Base-by-base conservation (phyloP, 2,797 vertebrate genomes). In the Prunella strophiata region DNA sequence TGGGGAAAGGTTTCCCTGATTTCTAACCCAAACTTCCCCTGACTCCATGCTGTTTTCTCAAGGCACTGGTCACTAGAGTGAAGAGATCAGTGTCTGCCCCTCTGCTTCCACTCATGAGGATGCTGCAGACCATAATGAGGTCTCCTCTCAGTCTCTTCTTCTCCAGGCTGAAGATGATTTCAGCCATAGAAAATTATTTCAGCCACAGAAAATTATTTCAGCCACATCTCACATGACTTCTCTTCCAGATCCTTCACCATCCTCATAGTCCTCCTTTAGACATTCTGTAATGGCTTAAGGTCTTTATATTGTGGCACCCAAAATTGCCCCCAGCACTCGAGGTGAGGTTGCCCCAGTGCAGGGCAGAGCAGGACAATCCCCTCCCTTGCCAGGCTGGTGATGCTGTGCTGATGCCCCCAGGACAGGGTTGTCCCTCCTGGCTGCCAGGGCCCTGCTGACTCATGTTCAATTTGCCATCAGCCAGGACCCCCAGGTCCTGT, bases 391-490 rank as follows among this genome's bases (percentile, higher is more conserved):
- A 0, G 0, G 19, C 18, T 68, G 70, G 4, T 0, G 0, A 6
- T 55, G 32, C 19, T 62, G 32, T 20, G 5, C 32, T 51, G 63
- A n/a, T 83, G 13, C 9, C 7, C 5, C 11, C 20, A 38, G 43
- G 32, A 76, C 23, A 50, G 3, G 2, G 11, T 0, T 50, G 59
- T 1, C 23, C 5, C 42, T 59, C 23, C 20, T 30, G 78, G 27
- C 57, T 82, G 30, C 32, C 50, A 57, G 23, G 36, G 19, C 23
- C 6, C 32, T 70, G 23, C 48, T 62, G 42, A 1, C 9, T 21
- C 27, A 3, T 1, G 2, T 51, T 12, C 29, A 45, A 0, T 9
- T 57, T 57, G 2, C 8, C 50, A 30, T 18, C 0, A 0, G 2
- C 27, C 32, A n/a, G 63, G 18, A 25, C 2, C 7, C 7, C 22